Evolutionary conservation across 2,888 invertebrate species (phyloP).

Genomic region (Timandra comae): DNA sequence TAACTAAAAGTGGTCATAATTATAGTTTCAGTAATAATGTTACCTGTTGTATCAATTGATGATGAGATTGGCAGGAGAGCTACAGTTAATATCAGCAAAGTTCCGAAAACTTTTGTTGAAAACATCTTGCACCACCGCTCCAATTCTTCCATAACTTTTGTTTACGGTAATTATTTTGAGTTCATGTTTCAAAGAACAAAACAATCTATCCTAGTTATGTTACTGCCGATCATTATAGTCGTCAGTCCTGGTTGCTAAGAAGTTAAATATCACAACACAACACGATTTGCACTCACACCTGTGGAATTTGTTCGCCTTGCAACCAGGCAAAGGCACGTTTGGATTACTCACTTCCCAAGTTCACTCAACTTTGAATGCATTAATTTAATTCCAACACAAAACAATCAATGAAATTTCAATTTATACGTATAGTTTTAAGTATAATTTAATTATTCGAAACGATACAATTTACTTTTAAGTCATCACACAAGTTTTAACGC

Average conservation of each 20-base stretch:
- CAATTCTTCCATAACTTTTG: slow-evolving; percentile 59
- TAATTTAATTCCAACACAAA: slow-evolving; percentile 19
- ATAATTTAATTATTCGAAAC: neutral
- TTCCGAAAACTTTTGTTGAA: slow-evolving; percentile 37
- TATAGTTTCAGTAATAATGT: too few relatives aligned
- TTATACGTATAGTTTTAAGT: neutral
- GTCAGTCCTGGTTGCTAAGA: slow-evolving; percentile 59
- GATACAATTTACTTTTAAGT: slow-evolving; percentile 2
- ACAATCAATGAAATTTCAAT: neutral
- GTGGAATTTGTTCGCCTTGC: slow-evolving; percentile 56
- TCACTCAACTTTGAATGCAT: slow-evolving; percentile 64
- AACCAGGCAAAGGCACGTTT: slow-evolving; percentile 37
- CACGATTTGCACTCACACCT: slow-evolving; percentile 41
- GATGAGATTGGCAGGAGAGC: slow-evolving; percentile 26
- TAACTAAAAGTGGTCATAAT: too few relatives aligned
- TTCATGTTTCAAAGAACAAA: slow-evolving; percentile 3
- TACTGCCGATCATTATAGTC: slow-evolving; percentile 11
- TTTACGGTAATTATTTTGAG: slow-evolving; percentile 17
- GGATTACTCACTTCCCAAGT: slow-evolving; percentile 47
- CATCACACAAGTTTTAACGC: slow-evolving; percentile 9
- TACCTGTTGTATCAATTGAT: slow-evolving; percentile 53
- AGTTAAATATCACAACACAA: slow-evolving; percentile 62
- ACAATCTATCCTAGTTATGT: slow-evolving; percentile 11
- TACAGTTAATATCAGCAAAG: slow-evolving; percentile 32
- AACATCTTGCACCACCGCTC: slow-evolving; percentile 64